Base-by-base conservation (phyloP, 2,888 invertebrate genomes). In the Agrotis clavis region DNA sequence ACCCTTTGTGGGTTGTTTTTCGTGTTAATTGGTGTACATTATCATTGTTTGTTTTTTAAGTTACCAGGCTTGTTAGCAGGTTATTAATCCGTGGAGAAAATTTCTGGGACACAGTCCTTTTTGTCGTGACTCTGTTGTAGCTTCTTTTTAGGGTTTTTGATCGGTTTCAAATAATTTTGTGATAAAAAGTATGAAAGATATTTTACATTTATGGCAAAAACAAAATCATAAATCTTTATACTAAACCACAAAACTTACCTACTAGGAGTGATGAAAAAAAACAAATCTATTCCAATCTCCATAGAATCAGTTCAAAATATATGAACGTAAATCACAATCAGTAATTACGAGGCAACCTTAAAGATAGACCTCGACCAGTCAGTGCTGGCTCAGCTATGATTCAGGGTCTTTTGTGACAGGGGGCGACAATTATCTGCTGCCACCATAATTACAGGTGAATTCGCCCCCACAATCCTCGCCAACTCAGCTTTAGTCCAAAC, bases 361-460 rank as follows among this genome's bases (percentile, higher is more conserved):
- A 84, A 86, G 77, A 80, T 72, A 77, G 86, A 64, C 73, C 67
- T 60, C 63, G 63, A 71, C 66, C 41, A 68, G 75, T 80, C 79
- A 77, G 76, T 79, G 83, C 85, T 82, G 65, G 77, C 78, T 86
- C 87, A 85, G 83, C 67, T 70, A 74, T 74, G 81, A 77, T 80
- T 84, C 72, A 74, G 75, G 70, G 80, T 77, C 82, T 86, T 86
- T 85, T 86, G 82, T 72, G 66, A 67, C 50, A 76, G 77, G 67
- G 74, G 62, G 72, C 79, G 84, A 82, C 83, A 85, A 90, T 88
- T 89, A 88, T 88, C 85, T 71, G 60, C 68, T 66, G 59, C 75
- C 75, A 70, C 82, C 83, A 81, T 88, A 87, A 88, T 89, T 86
- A 81, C 82, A 80, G 74, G 75, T 79, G 84, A 81, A 77, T 79